Evolutionary conservation across 2,113 vertebrate species (phyloP), one percentile per base, ranked within the genome.

Genomic region (Ailuropoda melanoleuca): DNA sequence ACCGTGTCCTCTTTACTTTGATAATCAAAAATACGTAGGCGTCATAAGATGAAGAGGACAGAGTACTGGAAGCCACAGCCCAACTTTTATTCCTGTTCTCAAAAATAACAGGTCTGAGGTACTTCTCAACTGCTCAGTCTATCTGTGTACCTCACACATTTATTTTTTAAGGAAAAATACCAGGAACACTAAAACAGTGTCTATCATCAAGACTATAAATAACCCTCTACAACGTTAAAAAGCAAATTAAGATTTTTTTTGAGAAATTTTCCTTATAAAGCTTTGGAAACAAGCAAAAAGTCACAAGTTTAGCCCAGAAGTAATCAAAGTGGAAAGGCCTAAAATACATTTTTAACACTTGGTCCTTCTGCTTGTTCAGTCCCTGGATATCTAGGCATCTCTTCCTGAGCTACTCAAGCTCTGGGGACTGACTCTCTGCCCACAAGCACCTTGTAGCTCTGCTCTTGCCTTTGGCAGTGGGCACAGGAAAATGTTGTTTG

Each of bases 131-230:
- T 62, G 7, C 26, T 56, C 70, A 68, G 23, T 34, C 56, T 80
- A 87, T 37, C n/a, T 87, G 34, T 75, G 4, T 55, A 74, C 17
- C 60, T 90, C 17, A 92, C 23, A 92, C 64, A 43, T 91, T 92
- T 96, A 55, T 53, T 83, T 77, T 87, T 58, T 83, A 82, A 95
- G 55, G 10, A 91, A 46, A 90, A 46, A 43, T 97, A 31, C 50
- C 60, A 93, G 82, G 64, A 89, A 93, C 39, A 86, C 72, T 92
- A 75, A 91, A 88, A 91, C 24, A 1, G 26, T 82, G 29, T 55
- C 29, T 75, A 37, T 77, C 66, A 96, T 78, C 62, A 97, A 96
- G 68, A 92, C 39, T 83, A 46, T 82, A 58, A 82, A 81, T 68
- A 78, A 87, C 34, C 24, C 37, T 90, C 48, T 84, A 75, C 39